These are phyloP conservation scores for Aeoliscus strigatus DNA, from an alignment of 2,797 vertebrate genomes.

Conservation along the genomic window DNA sequence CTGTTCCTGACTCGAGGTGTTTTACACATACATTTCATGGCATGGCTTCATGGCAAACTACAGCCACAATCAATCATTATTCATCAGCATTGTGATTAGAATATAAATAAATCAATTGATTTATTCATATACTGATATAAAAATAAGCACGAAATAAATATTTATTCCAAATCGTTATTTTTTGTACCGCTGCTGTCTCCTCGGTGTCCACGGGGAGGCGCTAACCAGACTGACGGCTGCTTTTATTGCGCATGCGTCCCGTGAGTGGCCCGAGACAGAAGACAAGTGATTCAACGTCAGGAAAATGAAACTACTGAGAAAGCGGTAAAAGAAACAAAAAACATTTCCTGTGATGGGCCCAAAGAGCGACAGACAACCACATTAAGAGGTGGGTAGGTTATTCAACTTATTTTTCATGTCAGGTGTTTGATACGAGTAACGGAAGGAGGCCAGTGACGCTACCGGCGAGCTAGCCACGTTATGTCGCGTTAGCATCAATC, in stretches of 20 bases:
- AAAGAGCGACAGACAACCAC: not conserved
- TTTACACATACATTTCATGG: too few species aligned
- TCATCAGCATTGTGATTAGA: too few species aligned
- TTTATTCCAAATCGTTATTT: too few species aligned
- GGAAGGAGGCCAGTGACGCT: not conserved
- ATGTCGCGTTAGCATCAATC: slow-evolving; percentile 13
- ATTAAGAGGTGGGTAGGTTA: slow-evolving; percentile 21
- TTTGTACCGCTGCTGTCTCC: not conserved
- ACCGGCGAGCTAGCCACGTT: slow-evolving; percentile 14
- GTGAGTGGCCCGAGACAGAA: slow-evolving; percentile 2
- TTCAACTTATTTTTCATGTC: fast-evolving
- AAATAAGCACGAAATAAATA: too few species aligned
- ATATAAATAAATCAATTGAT: too few species aligned
- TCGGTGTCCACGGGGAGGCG: slow-evolving; percentile 13
- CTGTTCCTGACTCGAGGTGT: too few species aligned
- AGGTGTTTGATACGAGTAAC: not conserved
- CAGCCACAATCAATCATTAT: too few species aligned
- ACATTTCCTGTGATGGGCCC: slow-evolving; percentile 27
- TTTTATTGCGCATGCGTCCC: not conserved
- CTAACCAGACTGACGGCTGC: fast-evolving
- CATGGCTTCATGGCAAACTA: too few species aligned
- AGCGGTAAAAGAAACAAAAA: too few species aligned
- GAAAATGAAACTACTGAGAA: slow-evolving; percentile 18
- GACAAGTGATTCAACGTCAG: slow-evolving; percentile 7
- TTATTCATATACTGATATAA: too few species aligned